A percentile compares a stretch with the other conserved stretches of the same genome.
These are phyloP conservation scores for Sarcophaga carnaria DNA, from an alignment of 2,888 invertebrate genomes.

Conservation along the genomic window DNA sequence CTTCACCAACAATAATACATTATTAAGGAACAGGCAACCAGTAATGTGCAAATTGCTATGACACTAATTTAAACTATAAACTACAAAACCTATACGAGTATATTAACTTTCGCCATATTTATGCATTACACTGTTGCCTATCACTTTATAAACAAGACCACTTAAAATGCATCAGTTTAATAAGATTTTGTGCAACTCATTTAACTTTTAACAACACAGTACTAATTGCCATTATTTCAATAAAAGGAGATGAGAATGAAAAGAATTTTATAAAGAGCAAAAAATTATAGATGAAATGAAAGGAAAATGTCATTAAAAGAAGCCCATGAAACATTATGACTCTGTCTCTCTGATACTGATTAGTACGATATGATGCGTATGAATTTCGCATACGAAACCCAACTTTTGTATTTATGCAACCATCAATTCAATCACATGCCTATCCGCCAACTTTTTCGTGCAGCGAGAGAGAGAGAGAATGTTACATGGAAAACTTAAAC, in stretches of 20 bases:
- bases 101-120: not conserved
- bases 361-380: conserved; percentile 80
- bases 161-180: conserved; percentile 79
- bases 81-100: not conserved
- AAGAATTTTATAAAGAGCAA: conserved; percentile 54
- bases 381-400: conserved; percentile 21
- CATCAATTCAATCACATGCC: not conserved
- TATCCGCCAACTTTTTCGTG: conserved; percentile 1
- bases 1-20: too few species aligned
- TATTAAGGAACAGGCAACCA: too few species aligned
- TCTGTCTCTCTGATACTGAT: conserved; percentile 78
- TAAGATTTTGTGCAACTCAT: conserved; percentile 79
- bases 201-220: conserved; percentile 69
- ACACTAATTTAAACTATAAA: not conserved
- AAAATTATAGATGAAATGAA: conserved; percentile 35
- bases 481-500: not conserved
- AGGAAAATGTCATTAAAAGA: conserved; percentile 65
- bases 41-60: too few species aligned
- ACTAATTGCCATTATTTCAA: conserved; percentile 66
- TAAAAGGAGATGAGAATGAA: conserved; percentile 69
- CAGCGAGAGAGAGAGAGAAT: not conserved
- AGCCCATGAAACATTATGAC: conserved; percentile 71
- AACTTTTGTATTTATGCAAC: conserved; percentile 2
- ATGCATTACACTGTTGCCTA: not conserved
- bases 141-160: conserved; percentile 58